Conservation (phyloP, 2,113 vertebrate genomes). For the Neofelis nebulosa region DNA sequence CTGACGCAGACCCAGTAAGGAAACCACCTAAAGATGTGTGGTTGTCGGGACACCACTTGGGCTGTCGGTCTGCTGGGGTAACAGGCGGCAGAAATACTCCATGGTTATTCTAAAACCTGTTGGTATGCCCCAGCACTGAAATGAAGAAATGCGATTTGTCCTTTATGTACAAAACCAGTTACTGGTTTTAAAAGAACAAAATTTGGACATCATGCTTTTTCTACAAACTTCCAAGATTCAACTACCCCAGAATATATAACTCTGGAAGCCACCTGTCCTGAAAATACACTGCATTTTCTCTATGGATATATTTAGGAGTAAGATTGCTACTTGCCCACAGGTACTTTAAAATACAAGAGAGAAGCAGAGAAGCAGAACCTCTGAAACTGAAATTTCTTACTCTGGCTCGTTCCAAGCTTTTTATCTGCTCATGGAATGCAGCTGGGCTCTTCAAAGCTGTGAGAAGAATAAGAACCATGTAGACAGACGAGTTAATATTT, state of each 20-base stretch:
- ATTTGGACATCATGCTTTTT: not conserved
- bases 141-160: not conserved
- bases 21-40: not conserved
- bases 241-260: not conserved
- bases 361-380: constrained; percentile 13
- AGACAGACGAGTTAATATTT: constrained; percentile 26
- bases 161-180: constrained; percentile 14
- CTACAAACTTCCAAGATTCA: not conserved
- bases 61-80: not conserved
- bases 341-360: constrained; percentile 23
- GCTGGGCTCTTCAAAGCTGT: constrained; percentile 97
- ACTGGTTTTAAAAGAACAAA: constrained; percentile 40
- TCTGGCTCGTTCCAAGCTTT: constrained; percentile 96
- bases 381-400: constrained; percentile 85
- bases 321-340: not conserved
- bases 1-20: not conserved
- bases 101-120: not conserved
- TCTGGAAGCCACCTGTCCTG: not conserved
- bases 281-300: not conserved
- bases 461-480: constrained; percentile 77
- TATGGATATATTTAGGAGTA: not conserved
- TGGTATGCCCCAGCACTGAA: not conserved
- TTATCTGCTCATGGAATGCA: constrained; percentile 96
- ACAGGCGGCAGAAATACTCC: not conserved
- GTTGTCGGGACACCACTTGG: not conserved